Evolutionary conservation across 1,140 invertebrate genomes (phyloP), one percentile per base, ranked within the genome.

Genomic region (Choristoneura fumiferana): DNA sequence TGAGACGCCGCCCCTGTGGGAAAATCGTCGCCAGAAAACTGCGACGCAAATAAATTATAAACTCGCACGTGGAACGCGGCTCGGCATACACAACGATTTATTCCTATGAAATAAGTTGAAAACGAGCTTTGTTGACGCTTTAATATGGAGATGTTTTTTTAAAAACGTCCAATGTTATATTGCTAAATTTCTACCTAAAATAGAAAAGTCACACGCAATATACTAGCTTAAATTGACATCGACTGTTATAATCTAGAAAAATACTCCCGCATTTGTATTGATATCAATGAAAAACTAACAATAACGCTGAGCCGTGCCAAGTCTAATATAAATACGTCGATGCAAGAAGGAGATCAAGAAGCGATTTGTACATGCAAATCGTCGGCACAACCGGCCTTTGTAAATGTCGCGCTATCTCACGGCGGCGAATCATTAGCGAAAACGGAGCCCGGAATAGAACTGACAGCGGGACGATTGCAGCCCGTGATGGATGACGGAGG

Each of bases 1-100:
- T 87, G 84, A 88, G 82, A 78, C 78, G 71, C 78, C 81, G 81
- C 81, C 84, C 78, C 80, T 88, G 85, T 89, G 85, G 85, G 85
- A 89, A 89, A 89, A 87, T 87, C 76, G 83, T 86, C 82, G 81
- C 85, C 81, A 84, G 84, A 87, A 88, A 88, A 88, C 81, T 83
- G 80, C 84, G 76, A 78, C 76, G 72, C 80, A 86, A 85, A 88
- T 85, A 87, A 85, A 84, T 87, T 87, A 87, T 86, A 86, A 85
- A 85, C 79, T 81, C 74, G 74, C 74, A 71, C 68, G 73, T 75
- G 78, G 82, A 87, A 79, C 81, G 79, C 81, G 73, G 74, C 70
- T 69, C 71, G 67, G 65, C 69, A 72, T 80, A 65, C 65, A 69
- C 75, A 68, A 65, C 68, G 73, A 78, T 80, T 77, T 49, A 29